Evolutionary conservation across 2,797 vertebrate species (phyloP), one percentile per base, ranked within the genome.

Genomic region (Myotis daubentonii): DNA sequence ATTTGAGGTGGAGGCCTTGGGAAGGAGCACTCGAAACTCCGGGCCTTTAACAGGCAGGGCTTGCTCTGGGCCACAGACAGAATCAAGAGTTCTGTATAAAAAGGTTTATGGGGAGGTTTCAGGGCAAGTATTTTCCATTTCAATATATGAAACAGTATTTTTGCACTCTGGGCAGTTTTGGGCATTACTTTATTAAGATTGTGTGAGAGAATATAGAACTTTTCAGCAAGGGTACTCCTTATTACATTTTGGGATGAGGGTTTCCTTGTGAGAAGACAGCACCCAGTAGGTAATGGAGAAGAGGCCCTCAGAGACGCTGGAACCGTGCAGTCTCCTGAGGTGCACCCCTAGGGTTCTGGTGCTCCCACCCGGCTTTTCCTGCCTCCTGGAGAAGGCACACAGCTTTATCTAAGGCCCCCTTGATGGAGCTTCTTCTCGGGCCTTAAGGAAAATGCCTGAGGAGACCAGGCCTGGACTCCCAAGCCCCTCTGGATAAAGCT

Each of bases 311-410:
- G 19, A 84, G 28, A 49, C 8, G 15, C 38, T 8, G 0, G 41
- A 49, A 5, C 17, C n/a, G 41, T 1, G 4, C 0, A 0, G 76
- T 4, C 33, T 90, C 97, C 3, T 98, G 81, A 99, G 99, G 87
- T 99, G 99, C 68, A 99, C 1, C 99, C 0, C 97, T 85, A 96
- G 98, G 98, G 89, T 97, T 97, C 91, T 98, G 98, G 4, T 94
- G 94, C 8, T 98, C 98, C 10, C 38, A 8, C 55, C 57, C 68
- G 92, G 96, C 93, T 84, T 44, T 89, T 96, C 70, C n/a, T 49
- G 0, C 85, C 25, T 62, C 89, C 97, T 0, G 33, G 83, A 55
- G 97, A 97, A 0, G 97, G 94, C 47, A 85, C 33, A 0, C 96
- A 95, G 95, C 94, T 88, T 93, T 84, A 72, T 97, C 97, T 93